These are phyloP conservation scores for Baronia brevicornis DNA, from an alignment of 2,888 invertebrate genomes.

Conservation along the genomic window DNA sequence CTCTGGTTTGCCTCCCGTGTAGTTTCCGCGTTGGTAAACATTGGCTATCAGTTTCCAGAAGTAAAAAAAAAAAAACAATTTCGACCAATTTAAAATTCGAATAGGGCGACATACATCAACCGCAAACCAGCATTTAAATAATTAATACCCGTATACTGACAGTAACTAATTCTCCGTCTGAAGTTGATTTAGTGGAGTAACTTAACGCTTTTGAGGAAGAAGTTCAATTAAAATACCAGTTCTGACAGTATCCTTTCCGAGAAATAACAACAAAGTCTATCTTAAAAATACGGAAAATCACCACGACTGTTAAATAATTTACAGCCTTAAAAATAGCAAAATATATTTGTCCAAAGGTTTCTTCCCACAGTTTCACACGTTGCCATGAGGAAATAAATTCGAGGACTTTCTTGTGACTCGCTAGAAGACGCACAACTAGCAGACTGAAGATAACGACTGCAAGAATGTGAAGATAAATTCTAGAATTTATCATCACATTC, in stretches of 20 bases:
- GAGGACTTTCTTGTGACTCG: too few relatives aligned
- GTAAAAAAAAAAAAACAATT: slow-evolving; percentile 9
- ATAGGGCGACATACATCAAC: slow-evolving; percentile 12
- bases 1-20: slow-evolving; percentile 25
- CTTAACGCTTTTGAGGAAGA: not conserved
- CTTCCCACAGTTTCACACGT: too few relatives aligned
- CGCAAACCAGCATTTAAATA: slow-evolving; percentile 4
- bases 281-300: not conserved
- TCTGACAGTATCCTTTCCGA: not conserved
- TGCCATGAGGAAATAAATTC: too few relatives aligned
- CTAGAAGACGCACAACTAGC: too few relatives aligned
- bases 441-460: too few relatives aligned
- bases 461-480: too few relatives aligned
- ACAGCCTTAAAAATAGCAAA: too few relatives aligned
- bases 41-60: slow-evolving; percentile 9
- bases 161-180: slow-evolving; percentile 5
- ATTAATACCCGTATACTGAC: slow-evolving; percentile 12
- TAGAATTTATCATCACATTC: too few relatives aligned
- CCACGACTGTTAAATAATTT: too few relatives aligned
- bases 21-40: slow-evolving; percentile 34
- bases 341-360: too few relatives aligned
- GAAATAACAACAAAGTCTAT: not conserved
- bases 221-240: slow-evolving; percentile 1
- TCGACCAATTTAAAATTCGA: slow-evolving; percentile 7
- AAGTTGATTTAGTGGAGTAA: not conserved